Evolutionary conservation across 2,113 vertebrate species (phyloP).

Genomic region (Paraplagusia blochii): DNA sequence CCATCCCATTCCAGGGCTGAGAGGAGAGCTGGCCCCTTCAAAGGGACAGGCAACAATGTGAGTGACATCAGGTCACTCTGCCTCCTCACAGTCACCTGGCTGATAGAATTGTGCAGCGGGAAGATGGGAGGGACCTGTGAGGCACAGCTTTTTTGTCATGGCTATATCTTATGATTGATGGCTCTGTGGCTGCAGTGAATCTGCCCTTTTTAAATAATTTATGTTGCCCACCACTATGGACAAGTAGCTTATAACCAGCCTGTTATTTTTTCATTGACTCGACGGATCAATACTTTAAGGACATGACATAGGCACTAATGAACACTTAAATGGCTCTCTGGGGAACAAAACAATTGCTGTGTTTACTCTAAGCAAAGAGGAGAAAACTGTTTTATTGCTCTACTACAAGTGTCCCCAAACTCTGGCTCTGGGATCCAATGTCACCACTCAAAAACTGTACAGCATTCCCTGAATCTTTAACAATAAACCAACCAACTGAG

Average conservation of each 20-base stretch:
- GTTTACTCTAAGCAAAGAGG: slow-evolving; percentile 58
- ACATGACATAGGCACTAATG: slow-evolving; percentile 85
- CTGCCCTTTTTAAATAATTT: slow-evolving; percentile 99
- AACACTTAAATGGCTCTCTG: slow-evolving; percentile 77
- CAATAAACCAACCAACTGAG: too few relatives aligned
- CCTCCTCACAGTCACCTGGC: slow-evolving; percentile 90
- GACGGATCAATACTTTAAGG: slow-evolving; percentile 91
- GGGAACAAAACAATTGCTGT: slow-evolving; percentile 70
- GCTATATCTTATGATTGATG: slow-evolving; percentile 99
- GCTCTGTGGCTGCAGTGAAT: slow-evolving; percentile 95
- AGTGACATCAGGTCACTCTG: slow-evolving; percentile 93
- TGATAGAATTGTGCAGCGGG: slow-evolving; percentile 95
- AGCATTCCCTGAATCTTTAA: too few relatives aligned
- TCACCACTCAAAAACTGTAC: too few relatives aligned
- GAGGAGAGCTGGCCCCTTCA: slow-evolving; percentile 86
- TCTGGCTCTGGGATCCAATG: too few relatives aligned
- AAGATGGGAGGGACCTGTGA: slow-evolving; percentile 88
- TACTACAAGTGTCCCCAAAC: slow-evolving; percentile 15
- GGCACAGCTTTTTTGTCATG: slow-evolving; percentile 93
- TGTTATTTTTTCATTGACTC: slow-evolving; percentile 99
- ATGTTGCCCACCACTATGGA: slow-evolving; percentile 95
- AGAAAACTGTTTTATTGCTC: slow-evolving; percentile 51
- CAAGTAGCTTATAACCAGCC: slow-evolving; percentile 96
- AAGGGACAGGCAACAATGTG: slow-evolving; percentile 94
- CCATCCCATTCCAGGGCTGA: slow-evolving; percentile 87